Percentiles rank a stretch among this genome's conserved stretches.
Evolutionary conservation across 2,888 invertebrate genomes (phyloP).

Genomic region (Metellina segmentata): DNA sequence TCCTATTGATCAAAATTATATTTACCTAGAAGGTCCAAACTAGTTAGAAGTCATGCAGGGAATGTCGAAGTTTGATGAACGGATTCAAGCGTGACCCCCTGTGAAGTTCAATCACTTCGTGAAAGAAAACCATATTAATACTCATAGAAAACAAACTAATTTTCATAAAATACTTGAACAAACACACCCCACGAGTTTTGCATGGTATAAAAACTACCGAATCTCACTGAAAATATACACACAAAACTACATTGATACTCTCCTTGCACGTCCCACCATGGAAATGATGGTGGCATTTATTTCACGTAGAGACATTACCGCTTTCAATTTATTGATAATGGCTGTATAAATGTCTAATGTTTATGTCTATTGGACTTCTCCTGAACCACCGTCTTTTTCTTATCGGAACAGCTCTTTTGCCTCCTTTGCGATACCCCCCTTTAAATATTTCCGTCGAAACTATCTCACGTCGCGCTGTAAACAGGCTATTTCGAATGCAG

Average conservation of each 20-base stretch:
- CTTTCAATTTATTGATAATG: not conserved
- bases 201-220: not conserved
- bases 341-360: constrained; percentile 1
- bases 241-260: not conserved
- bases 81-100: too few relatives aligned
- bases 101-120: not conserved
- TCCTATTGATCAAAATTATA: too few relatives aligned
- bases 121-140: not conserved
- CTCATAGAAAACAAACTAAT: not conserved
- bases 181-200: not conserved
- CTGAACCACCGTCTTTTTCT: not conserved
- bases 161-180: not conserved
- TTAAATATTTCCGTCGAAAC: not conserved
- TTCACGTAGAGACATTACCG: not conserved
- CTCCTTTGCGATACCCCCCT: not conserved
- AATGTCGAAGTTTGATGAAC: too few relatives aligned
- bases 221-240: not conserved
- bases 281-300: not conserved
- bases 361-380: not conserved
- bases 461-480: not conserved
- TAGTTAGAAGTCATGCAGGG: too few relatives aligned
- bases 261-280: not conserved
- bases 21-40: too few relatives aligned
- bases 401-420: not conserved
- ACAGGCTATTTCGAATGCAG: not conserved